Base-by-base conservation (phyloP, 2,113 vertebrate genomes). In the Scolopax mira region DNA sequence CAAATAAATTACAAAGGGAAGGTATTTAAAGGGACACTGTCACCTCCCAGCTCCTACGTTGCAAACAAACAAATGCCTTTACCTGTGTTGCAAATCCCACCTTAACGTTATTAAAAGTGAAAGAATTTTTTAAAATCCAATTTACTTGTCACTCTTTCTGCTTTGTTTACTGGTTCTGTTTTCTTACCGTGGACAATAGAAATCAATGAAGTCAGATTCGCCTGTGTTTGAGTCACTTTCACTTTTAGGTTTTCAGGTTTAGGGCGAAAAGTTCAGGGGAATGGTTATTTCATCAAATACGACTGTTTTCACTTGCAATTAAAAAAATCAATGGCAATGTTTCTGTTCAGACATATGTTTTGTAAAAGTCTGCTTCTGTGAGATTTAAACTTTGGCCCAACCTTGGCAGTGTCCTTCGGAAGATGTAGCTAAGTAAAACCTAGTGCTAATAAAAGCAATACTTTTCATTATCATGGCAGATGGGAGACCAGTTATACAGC, bases 41-140 rank as follows among this genome's bases (percentile, higher is more conserved):
- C 74, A 70, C 85, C 62, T 80, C 35, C 88, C 35, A 88, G 42
- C 42, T 82, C 27, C 37, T 35, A 2, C 0, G 3, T 2, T 72
- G 55, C 69, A 94, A 95, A 84, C 72, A 89, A 94, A 81, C 89
- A 69, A 81, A 89, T 72, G 93, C 57, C 66, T 90, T 65, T 85
- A 71, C 65, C 42, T 55, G 55, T 69, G 65, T 33, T 89, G 71
- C 80, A 75, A 87, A 90, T 64, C 73, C 61, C 71, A 67, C 71
- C 67, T 83, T 85, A 93, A 81, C 64, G 13, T 96, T 88, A 94
- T 96, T 94, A 93, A 93, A 93, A 96, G 82, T 80, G 96, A 97
- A 97, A 83, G 95, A 96, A 93, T 93, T 95, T 97, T 95, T 37
- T n/a, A 96, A 96, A 97, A 96, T 83, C 93, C 94, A 95, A 96